Conservation (phyloP, 2,888 invertebrate species). For the Pteria penguin region DNA sequence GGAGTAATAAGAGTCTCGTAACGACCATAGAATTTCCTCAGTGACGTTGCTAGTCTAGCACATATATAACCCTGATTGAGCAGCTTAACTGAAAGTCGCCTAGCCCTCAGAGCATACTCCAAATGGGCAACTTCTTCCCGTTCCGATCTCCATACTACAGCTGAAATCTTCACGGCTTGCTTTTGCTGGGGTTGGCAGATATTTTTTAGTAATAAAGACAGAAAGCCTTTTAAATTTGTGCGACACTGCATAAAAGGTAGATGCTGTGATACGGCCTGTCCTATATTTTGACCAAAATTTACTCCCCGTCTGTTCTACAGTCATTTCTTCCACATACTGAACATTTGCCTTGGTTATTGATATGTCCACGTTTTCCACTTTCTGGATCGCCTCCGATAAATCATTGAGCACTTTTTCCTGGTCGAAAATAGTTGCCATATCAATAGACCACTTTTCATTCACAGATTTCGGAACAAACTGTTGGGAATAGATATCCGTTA, state of each 20-base stretch:
- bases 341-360: constrained; percentile 5
- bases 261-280: constrained; percentile 39
- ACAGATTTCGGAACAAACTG: not conserved
- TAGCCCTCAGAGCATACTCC: not conserved
- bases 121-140: constrained; percentile 29
- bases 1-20: too few species aligned
- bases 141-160: constrained; percentile 16
- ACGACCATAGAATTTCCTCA: too few species aligned
- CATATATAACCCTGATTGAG: too few species aligned
- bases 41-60: too few species aligned
- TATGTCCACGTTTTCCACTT: not conserved
- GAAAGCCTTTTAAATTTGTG: not conserved
- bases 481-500: not conserved
- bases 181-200: constrained; percentile 29
- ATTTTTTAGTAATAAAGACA: constrained; percentile 16
- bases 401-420: not conserved
- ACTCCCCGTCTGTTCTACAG: constrained; percentile 24
- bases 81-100: too few species aligned
- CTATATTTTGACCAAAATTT: constrained; percentile 36
- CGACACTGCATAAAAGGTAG: constrained; percentile 33
- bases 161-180: constrained; percentile 8
- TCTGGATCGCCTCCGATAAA: not conserved
- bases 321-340: constrained; percentile 22
- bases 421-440: not conserved
- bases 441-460: not conserved